These are phyloP conservation scores for Prionailurus bengalensis DNA, from an alignment of 2,113 vertebrate genomes.

Conservation along the genomic window DNA sequence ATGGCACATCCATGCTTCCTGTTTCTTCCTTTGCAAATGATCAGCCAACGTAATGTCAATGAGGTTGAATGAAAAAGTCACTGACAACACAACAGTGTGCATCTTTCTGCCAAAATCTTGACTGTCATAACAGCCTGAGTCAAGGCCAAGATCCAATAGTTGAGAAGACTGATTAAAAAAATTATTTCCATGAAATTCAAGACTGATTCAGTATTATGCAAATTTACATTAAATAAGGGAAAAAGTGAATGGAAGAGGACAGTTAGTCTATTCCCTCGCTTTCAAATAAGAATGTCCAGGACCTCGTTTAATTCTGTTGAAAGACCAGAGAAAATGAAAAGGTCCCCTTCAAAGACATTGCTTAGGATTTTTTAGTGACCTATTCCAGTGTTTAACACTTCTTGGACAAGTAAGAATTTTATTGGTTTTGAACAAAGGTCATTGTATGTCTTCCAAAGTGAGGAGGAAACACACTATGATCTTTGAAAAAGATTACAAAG, in stretches of 20 bases:
- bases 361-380: not conserved
- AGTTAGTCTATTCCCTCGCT: not conserved
- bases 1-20: not conserved
- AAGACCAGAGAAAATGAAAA: not conserved
- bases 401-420: not conserved
- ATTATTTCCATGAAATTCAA: conserved; percentile 49
- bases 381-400: not conserved
- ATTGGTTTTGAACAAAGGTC: not conserved
- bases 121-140: not conserved
- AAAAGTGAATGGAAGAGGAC: not conserved
- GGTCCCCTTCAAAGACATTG: not conserved
- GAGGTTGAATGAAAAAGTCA: not conserved
- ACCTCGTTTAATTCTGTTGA: not conserved
- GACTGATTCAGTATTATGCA: not conserved
- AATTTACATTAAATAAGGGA: not conserved
- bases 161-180: not conserved
- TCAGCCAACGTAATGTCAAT: not conserved
- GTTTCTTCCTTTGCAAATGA: not conserved
- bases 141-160: not conserved
- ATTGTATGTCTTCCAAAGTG: not conserved
- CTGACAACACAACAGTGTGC: no score
- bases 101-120: not conserved
- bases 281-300: not conserved
- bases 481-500: not conserved
- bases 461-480: not conserved